Percentiles rank a stretch among this genome's conserved stretches.
Conservation (phyloP, 2,888 invertebrate species). For the Apodemia hepburni region DNA sequence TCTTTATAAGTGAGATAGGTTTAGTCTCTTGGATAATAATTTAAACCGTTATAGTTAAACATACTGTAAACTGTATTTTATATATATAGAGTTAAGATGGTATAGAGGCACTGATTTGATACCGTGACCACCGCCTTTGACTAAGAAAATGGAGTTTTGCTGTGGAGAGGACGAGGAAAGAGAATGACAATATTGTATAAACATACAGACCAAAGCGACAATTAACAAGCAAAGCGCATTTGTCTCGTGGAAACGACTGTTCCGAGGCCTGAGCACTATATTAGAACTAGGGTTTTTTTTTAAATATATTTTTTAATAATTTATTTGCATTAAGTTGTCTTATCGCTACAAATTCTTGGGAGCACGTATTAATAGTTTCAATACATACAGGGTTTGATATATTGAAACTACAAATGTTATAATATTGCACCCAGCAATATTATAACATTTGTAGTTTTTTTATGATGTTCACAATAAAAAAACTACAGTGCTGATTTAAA, state of each 20-base stretch:
- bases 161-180: not conserved
- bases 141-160: not conserved
- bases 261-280: not conserved
- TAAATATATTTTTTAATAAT: too few species aligned
- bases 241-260: not conserved
- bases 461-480: too few species aligned
- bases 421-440: too few species aligned
- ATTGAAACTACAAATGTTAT: too few species aligned
- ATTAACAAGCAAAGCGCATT: not conserved
- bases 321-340: too few species aligned
- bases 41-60: constrained; percentile 6
- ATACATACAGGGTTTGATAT: too few species aligned
- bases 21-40: constrained; percentile 10
- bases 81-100: constrained; percentile 1
- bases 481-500: too few species aligned
- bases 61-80: not conserved
- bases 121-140: not conserved
- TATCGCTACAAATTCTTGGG: too few species aligned
- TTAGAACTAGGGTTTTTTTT: not conserved
- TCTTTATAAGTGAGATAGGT: constrained; percentile 7
- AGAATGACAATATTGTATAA: not conserved
- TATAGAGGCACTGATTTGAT: constrained; percentile 3
- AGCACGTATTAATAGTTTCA: too few species aligned
- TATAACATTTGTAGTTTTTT: too few species aligned
- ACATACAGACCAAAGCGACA: not conserved